A percentile compares a stretch with the other conserved stretches of the same genome.
These are phyloP conservation scores for Achroia grisella DNA, from an alignment of 1,140 invertebrate genomes.

Conservation along the genomic window DNA sequence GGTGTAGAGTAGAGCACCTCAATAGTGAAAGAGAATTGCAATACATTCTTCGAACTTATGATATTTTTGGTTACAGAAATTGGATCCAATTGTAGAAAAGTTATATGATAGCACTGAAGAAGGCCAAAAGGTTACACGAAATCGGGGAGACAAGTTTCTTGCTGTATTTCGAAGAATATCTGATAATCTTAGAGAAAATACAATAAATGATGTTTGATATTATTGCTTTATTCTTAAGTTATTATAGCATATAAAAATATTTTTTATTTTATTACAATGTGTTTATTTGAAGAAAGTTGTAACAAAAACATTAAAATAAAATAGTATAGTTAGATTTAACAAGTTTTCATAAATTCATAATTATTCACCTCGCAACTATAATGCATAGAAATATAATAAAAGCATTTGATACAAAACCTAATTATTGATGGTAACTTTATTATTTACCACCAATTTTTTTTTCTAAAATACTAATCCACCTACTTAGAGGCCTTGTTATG, in stretches of 20 bases:
- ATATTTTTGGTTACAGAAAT: conserved; percentile 74
- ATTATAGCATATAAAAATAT: too few relatives aligned
- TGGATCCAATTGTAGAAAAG: conserved; percentile 90
- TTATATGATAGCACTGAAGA: conserved; percentile 96
- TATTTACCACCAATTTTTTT: conserved; percentile 39
- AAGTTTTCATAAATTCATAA: too few relatives aligned
- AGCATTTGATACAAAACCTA: too few relatives aligned
- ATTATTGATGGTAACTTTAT: too few relatives aligned
- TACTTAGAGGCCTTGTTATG: conserved; percentile 35
- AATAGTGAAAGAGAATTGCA: too few relatives aligned
- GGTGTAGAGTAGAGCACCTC: too few relatives aligned
- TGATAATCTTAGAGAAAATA: conserved; percentile 25
- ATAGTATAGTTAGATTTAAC: too few relatives aligned
- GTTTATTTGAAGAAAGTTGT: conserved; percentile 57
- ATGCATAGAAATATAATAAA: too few relatives aligned
- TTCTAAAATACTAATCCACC: conserved; percentile 53
- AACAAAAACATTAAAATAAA: too few relatives aligned
- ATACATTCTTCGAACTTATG: too few relatives aligned
- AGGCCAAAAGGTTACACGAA: conserved; percentile 97
- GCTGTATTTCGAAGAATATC: conserved; percentile 89
- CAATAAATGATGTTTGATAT: conserved; percentile 4
- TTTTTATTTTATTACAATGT: conserved; percentile 26
- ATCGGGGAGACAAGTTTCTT: conserved; percentile 94
- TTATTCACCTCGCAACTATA: too few relatives aligned
- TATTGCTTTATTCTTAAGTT: too few relatives aligned